These are phyloP conservation scores for Tokudaia muenninki DNA, from an alignment of 2,797 vertebrate species.

Conservation along the genomic window DNA sequence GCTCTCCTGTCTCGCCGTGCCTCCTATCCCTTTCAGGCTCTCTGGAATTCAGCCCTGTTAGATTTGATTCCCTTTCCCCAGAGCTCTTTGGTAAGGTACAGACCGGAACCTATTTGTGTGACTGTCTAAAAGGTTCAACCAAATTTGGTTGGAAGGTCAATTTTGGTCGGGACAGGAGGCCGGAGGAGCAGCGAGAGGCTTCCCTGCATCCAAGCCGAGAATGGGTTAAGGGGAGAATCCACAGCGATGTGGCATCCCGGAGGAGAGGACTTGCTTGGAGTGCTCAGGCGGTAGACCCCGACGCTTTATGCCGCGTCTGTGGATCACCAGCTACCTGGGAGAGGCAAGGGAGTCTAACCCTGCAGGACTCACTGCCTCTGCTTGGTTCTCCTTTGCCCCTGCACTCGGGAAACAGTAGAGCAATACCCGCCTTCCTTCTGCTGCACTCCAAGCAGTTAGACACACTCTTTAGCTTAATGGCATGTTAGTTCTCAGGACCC, in stretches of 20 bases:
- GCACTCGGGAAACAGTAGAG: not conserved
- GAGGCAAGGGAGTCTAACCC: not conserved
- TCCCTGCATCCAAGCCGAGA: not conserved
- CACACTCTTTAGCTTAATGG: constrained; percentile 41
- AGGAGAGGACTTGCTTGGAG: constrained; percentile 52
- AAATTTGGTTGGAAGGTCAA: not conserved
- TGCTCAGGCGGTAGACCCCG: not conserved
- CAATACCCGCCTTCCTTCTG: constrained; percentile 49
- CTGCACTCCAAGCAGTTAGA: constrained; percentile 61
- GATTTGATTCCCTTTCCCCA: not conserved
- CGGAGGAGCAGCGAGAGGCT: not conserved
- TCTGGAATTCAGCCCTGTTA: not conserved
- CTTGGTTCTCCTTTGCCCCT: not conserved
- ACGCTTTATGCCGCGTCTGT: not conserved
- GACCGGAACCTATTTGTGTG: not conserved
- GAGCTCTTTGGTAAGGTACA: not conserved
- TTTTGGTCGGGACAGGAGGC: not conserved
- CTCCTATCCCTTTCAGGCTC: not conserved
- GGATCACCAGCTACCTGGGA: not conserved
- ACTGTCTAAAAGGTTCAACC: not conserved
- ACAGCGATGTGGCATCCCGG: constrained; percentile 49
- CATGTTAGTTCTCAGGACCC: not conserved
- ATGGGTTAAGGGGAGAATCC: constrained; percentile 19
- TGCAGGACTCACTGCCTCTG: not conserved
- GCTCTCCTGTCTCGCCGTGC: not conserved